phyloP scores from a whole-genome alignment of 30 jellyfish, hydroid and myxozoan genomes.

The Turritopsis rubra region DNA sequence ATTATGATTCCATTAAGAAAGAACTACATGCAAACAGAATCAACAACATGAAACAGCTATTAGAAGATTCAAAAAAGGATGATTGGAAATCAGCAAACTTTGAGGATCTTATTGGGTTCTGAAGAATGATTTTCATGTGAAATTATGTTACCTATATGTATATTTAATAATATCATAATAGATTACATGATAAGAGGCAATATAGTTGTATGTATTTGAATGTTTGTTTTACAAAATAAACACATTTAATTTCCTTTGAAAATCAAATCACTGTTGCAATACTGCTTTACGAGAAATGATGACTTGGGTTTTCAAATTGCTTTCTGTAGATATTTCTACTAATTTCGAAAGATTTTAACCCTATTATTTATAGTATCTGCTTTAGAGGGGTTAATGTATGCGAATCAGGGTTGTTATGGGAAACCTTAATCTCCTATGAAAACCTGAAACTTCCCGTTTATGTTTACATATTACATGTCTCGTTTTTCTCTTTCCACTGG shows the following conservation, averaged over 20 bases:
- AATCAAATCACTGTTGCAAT: neutral
- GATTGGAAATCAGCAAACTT: slow-evolving; percentile 5
- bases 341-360: too few relatives aligned
- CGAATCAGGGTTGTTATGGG: too few relatives aligned
- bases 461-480: too few relatives aligned
- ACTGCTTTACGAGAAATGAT: too few relatives aligned
- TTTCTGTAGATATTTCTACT: too few relatives aligned
- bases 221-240: neutral
- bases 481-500: too few relatives aligned
- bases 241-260: neutral
- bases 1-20: slow-evolving; percentile 1
- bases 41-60: slow-evolving; percentile 3
- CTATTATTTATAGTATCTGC: too few relatives aligned
- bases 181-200: neutral
- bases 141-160: neutral
- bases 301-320: too few relatives aligned
- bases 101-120: slow-evolving; percentile 17
- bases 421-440: too few relatives aligned
- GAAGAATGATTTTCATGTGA: neutral
- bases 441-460: too few relatives aligned
- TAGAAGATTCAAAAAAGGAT: slow-evolving; percentile 11
- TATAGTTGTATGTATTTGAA: neutral
- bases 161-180: neutral
- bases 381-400: too few relatives aligned
- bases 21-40: slow-evolving; percentile 22